These are phyloP conservation scores for Sphenodon punctatus DNA, from an alignment of 2,797 vertebrate species.

Conservation along the genomic window DNA sequence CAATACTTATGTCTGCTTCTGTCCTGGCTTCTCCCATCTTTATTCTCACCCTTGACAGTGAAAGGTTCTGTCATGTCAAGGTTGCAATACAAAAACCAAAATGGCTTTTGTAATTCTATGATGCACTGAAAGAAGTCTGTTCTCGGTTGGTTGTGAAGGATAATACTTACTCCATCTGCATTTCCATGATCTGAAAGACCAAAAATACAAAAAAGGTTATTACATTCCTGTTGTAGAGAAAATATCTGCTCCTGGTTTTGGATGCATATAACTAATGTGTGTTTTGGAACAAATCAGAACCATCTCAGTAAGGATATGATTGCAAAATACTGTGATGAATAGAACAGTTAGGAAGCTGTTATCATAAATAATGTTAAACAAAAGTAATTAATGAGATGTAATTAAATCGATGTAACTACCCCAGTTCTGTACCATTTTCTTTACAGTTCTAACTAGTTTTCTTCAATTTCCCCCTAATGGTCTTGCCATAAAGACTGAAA, in stretches of 20 bases:
- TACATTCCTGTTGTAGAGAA: slow-evolving; percentile 19
- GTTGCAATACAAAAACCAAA: not conserved
- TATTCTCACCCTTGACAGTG: slow-evolving; percentile 3
- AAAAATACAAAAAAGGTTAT: slow-evolving; percentile 24
- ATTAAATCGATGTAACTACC: no score
- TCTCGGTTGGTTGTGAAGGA: not conserved
- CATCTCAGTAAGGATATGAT: not conserved
- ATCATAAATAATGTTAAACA: no score
- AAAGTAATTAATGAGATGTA: no score
- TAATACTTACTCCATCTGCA: slow-evolving; percentile 63
- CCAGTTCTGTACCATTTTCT: no score
- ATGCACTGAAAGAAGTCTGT: not conserved
- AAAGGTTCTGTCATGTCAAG: not conserved
- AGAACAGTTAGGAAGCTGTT: no score
- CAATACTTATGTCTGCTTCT: slow-evolving; percentile 2
- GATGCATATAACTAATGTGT: not conserved
- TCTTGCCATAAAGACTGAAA: no score
- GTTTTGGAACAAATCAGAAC: not conserved
- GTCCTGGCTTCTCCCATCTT: not conserved
- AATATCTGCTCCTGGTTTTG: not conserved
- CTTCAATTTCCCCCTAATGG: not conserved
- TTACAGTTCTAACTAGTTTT: no score
- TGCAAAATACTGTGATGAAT: not conserved
- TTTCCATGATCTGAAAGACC: slow-evolving; percentile 60
- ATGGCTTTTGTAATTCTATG: not conserved